These are phyloP conservation scores for Ips nitidus DNA, from an alignment of 1,140 invertebrate genomes.

Conservation along the genomic window DNA sequence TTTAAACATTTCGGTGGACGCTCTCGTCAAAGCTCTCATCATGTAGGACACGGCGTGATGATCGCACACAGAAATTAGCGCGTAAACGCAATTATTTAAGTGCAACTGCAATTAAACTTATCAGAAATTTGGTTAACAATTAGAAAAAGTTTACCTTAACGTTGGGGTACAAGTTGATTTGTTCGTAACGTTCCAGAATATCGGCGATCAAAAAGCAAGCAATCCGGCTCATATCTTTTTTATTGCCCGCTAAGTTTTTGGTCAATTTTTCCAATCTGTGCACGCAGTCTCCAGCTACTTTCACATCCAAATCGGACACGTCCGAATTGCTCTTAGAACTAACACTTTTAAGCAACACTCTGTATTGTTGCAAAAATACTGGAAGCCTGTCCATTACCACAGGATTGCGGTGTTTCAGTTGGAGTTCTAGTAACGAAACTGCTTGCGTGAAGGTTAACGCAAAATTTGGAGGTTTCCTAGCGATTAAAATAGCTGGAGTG, in stretches of 20 bases:
- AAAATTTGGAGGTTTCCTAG: conserved; percentile 37
- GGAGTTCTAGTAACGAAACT: conserved; percentile 40
- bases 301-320: conserved; percentile 23
- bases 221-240: conserved; percentile 46
- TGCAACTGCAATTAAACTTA: conserved; percentile 45
- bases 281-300: conserved; percentile 42
- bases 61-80: conserved; percentile 45
- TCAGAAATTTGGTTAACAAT: no score
- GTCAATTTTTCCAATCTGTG: conserved; percentile 47
- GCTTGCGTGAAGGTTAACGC: conserved; percentile 29
- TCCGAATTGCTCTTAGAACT: conserved; percentile 41
- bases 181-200: conserved; percentile 46
- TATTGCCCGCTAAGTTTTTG: conserved; percentile 39
- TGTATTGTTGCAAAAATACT: conserved; percentile 44
- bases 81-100: conserved; percentile 47
- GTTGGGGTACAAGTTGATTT: conserved; percentile 40
- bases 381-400: conserved; percentile 47
- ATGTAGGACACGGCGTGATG: conserved; percentile 46
- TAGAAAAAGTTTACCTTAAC: conserved; percentile 45
- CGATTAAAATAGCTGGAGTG: conserved; percentile 14
- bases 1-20: conserved; percentile 49
- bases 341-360: conserved; percentile 39
- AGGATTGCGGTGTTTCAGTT: conserved; percentile 44
- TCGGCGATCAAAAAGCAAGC: conserved; percentile 47
- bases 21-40: conserved; percentile 43